Conservation (phyloP, 2,797 vertebrate genomes). For the Gobionotothen gibberifrons region DNA sequence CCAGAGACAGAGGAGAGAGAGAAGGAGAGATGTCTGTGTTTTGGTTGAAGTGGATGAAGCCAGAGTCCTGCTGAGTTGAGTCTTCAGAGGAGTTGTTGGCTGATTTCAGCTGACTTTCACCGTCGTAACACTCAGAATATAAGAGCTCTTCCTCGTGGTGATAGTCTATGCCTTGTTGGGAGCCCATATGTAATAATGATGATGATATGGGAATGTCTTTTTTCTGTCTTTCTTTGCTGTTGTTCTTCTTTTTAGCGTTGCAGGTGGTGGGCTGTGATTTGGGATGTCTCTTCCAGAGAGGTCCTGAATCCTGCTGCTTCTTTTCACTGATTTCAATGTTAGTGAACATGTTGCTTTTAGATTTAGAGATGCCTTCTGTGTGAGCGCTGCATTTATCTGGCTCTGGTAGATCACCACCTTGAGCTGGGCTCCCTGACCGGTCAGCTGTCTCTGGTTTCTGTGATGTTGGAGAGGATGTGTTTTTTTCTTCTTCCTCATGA, state of each 20-base stretch:
- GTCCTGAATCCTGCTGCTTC: slow-evolving; percentile 40
- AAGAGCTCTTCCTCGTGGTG: slow-evolving; percentile 10
- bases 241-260: slow-evolving; percentile 24
- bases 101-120: slow-evolving; percentile 43
- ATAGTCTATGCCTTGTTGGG: slow-evolving; percentile 24
- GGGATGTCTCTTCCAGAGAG: slow-evolving; percentile 48
- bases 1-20: slow-evolving; percentile 71
- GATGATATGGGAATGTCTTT: slow-evolving; percentile 19
- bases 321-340: slow-evolving; percentile 41
- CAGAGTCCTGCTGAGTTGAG: slow-evolving; percentile 35
- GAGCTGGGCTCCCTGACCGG: slow-evolving; percentile 16
- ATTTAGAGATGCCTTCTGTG: slow-evolving; percentile 12
- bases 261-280: slow-evolving; percentile 28
- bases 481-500: slow-evolving; percentile 64
- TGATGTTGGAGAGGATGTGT: slow-evolving; percentile 17
- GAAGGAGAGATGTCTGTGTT: slow-evolving; percentile 44
- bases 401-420: slow-evolving; percentile 30
- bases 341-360: slow-evolving; percentile 11
- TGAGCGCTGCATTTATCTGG: slow-evolving; percentile 2
- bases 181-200: slow-evolving; percentile 20
- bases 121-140: slow-evolving; percentile 17
- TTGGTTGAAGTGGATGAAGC: slow-evolving; percentile 13
- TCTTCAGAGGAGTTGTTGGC: slow-evolving; percentile 40
- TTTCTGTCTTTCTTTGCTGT: slow-evolving; percentile 33
- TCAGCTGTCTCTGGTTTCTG: slow-evolving; percentile 40